Evolutionary conservation across 2,113 vertebrate species (phyloP).

Genomic region (Artemisiospiza belli): DNA sequence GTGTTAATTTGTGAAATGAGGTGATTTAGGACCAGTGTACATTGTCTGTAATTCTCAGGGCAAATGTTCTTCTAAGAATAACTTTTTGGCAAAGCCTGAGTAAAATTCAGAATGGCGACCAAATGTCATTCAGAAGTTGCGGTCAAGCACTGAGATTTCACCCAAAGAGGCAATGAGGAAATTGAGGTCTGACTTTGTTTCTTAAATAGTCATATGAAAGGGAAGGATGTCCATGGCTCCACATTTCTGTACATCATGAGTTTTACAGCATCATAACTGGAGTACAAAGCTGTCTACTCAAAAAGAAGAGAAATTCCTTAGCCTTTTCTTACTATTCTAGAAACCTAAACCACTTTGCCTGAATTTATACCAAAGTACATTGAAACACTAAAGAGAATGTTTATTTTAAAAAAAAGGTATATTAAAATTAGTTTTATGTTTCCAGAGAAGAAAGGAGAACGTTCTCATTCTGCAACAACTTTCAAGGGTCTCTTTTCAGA

Average conservation of each 20-base stretch:
- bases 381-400: neutral
- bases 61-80: neutral
- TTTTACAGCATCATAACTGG: neutral
- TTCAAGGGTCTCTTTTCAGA: neutral
- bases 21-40: neutral
- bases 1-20: neutral
- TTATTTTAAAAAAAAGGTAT: neutral
- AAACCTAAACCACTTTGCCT: neutral
- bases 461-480: neutral
- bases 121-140: neutral
- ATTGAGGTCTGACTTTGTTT: neutral
- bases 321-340: neutral
- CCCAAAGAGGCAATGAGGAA: neutral
- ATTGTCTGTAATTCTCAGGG: neutral
- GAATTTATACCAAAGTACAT: neutral
- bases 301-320: neutral
- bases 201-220: neutral
- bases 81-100: neutral
- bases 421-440: neutral
- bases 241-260: neutral
- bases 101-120: neutral
- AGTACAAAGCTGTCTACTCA: neutral
- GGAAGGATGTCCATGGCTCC: neutral
- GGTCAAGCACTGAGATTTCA: neutral
- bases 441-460: neutral